phyloP scores from a whole-genome alignment of 2,113 vertebrate species.

The Columba janthina region DNA sequence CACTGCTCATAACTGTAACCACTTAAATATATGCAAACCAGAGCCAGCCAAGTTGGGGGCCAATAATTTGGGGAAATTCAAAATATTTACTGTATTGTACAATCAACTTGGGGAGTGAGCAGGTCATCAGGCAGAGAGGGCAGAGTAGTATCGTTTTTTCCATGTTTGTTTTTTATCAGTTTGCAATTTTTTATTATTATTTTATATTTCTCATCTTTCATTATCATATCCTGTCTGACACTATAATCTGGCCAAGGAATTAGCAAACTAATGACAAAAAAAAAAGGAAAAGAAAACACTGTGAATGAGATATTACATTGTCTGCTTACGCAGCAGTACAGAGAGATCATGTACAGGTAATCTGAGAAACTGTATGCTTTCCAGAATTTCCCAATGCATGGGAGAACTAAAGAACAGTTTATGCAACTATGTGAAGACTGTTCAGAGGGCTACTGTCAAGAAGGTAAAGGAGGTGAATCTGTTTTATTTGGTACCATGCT shows the following conservation, averaged over 20 bases:
- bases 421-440: neutral
- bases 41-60: neutral
- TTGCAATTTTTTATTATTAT: neutral
- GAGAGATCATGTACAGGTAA: neutral
- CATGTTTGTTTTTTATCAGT: neutral
- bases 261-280: neutral
- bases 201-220: neutral
- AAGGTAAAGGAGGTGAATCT: neutral
- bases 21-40: neutral
- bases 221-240: neutral
- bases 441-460: neutral
- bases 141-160: fast-evolving
- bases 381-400: neutral
- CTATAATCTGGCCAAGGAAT: neutral
- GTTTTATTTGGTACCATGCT: neutral
- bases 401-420: neutral
- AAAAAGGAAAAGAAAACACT: neutral
- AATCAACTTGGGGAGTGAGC: neutral
- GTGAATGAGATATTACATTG: neutral
- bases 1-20: neutral
- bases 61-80: neutral
- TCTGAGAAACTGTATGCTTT: neutral
- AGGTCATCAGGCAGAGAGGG: neutral
- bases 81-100: neutral
- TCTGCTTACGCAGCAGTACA: neutral